Evolutionary conservation across 2,113 vertebrate species (phyloP).

Genomic region (Pantherophis guttatus): DNA sequence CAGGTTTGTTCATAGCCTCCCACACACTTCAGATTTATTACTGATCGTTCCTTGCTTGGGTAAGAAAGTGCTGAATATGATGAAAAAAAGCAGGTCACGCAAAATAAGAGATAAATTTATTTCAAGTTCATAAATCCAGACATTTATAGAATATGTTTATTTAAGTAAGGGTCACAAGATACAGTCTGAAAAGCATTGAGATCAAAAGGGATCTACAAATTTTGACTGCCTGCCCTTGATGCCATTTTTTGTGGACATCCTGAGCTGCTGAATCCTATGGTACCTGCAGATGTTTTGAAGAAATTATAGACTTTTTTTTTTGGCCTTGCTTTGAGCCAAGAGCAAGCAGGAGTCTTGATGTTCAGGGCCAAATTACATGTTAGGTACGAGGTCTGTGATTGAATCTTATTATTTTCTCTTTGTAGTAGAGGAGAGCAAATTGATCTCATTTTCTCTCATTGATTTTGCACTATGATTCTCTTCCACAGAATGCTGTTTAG

Average conservation of each 20-base stretch:
- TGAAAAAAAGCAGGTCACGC: conserved; percentile 7
- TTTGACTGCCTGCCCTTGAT: not conserved
- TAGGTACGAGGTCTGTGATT: not conserved
- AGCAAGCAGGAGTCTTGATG: not conserved
- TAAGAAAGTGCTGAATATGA: not conserved
- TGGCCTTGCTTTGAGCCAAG: not conserved
- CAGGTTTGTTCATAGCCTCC: not conserved
- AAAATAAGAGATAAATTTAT: not conserved
- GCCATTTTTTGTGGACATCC: not conserved
- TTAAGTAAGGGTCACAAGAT: not conserved
- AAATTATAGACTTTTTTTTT: not conserved
- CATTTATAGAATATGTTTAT: not conserved
- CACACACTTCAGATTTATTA: not conserved
- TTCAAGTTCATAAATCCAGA: not conserved
- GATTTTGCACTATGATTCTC: not conserved
- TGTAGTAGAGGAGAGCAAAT: not conserved
- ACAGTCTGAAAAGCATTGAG: not conserved
- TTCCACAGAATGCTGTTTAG: not conserved
- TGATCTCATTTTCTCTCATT: not conserved
- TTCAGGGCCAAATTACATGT: not conserved
- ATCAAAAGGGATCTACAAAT: not conserved
- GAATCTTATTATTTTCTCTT: not conserved
- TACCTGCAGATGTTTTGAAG: no score
- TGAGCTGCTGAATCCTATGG: not conserved
- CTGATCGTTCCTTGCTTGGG: not conserved